Evolutionary conservation across 2,888 invertebrate species (phyloP), one percentile per base, ranked within the genome.

Genomic region (Drosophila recens): DNA sequence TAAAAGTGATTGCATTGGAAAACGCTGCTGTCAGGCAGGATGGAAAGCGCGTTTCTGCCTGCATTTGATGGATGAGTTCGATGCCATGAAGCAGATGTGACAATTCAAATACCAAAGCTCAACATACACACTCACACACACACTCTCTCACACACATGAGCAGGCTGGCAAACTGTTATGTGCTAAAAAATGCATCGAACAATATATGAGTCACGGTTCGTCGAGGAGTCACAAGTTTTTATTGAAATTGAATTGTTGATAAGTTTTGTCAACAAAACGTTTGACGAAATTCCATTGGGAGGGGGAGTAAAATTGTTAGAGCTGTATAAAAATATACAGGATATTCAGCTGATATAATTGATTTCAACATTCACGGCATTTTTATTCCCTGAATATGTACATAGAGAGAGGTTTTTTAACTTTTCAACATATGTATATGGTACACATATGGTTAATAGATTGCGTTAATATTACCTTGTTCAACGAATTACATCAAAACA

Each of bases 171-270:
- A 56, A 56, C 33, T 43, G 56, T 71, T 59, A 58, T 69, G 70
- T 49, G 71, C 54, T 82, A 75, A 84, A 89, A 86, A 90, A 88
- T 89, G 84, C 86, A 90, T 63, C 49, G 81, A 71, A 79, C 68
- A 71, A 83, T 78, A 83, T 78, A 78, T 78, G 87, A 79, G 85
- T 73, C 68, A 68, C 68, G 72, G 68, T 17, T 54, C 46, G 49
- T 27, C 43, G 70, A 27, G 58, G 72, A 75, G 87, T 67, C 71
- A 67, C 64, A 74, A 71, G 89, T 89, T 87, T 83, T 85, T 90
- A 87, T 90, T 90, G 84, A 90, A 87, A 87, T 87, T 87, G 90
- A 87, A 87, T 87, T 89, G 86, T 89, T 87, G 86, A 87, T 87
- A 90, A 87, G 86, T 89, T 87, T 75, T 84, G 90, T 87, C 86